Evolutionary conservation across 2,797 vertebrate species (phyloP), one percentile per base, ranked within the genome.

Genomic region (Parotocinclus haroldoi): DNA sequence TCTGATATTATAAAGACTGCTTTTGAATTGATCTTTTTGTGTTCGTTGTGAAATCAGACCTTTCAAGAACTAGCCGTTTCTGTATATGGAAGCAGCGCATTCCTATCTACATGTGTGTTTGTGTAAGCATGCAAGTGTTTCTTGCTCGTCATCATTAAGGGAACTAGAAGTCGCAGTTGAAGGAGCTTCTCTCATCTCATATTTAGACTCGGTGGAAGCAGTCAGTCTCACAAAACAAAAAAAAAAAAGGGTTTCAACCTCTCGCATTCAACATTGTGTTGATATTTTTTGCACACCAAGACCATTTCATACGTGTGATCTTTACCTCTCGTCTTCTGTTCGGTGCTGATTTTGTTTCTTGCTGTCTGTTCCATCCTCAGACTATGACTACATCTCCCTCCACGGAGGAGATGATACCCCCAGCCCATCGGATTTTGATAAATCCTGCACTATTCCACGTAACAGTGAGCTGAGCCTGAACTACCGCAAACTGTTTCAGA

Each of bases 381-480:
- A 93, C 77, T 92, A 91, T 13, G 91, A 93, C 78, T 90, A 89
- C 70, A 79, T 91, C 72, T 92, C 90, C 10, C 68, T 93, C 10
- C 90, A 90, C 1, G 85, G 86, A 1, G 83, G 83, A 5, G 84
- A 82, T 49, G 85, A 85, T 14, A 54, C 63, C 49, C 85, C 81
- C 66, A 79, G 76, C 77, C 89, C 87, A 27, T 82, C 88, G 0
- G 90, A 91, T 71, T 91, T 92, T 4, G 92, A 93, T 85, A 89
- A 87, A 74, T 93, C 91, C n/a, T 92, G 89, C 5, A 93, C 92
- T 10, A 90, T 93, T 66, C 91, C 92, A 0, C 84, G 91, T 62
- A 92, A 92, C 83, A 92, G 91, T 0, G 91, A 93, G 75, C 86
- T 93, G 27, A 79, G 88, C 56, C 76, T 87, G 59, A 90, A 92